phyloP scores from a whole-genome alignment of 2,888 invertebrate genomes.

The Panopea generosa region DNA sequence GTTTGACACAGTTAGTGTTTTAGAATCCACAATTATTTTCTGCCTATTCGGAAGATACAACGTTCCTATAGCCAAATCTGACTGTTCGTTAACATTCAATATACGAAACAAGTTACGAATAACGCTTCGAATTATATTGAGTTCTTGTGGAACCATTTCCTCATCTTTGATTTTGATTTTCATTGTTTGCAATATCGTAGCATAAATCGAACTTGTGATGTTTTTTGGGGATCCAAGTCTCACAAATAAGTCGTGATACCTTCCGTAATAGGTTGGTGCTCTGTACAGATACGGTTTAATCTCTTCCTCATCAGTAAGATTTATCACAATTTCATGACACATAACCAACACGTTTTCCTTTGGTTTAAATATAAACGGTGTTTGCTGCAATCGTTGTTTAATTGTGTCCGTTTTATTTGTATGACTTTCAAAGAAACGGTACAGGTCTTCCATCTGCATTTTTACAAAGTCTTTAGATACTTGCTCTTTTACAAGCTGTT shows the following conservation, averaged over 20 bases:
- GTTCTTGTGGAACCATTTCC: slow-evolving; percentile 59
- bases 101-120: slow-evolving; percentile 24
- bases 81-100: background rate
- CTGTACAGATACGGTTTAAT: slow-evolving; percentile 47
- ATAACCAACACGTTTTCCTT: slow-evolving; percentile 12
- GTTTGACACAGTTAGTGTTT: slow-evolving; percentile 38
- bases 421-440: slow-evolving; percentile 7
- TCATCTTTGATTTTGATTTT: slow-evolving; percentile 30
- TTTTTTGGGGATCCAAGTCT: slow-evolving; percentile 48
- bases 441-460: slow-evolving; percentile 7
- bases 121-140: slow-evolving; percentile 43
- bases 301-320: slow-evolving; percentile 15
- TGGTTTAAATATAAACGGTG: slow-evolving; percentile 18
- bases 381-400: background rate
- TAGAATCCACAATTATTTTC: slow-evolving; percentile 22
- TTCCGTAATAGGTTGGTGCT: slow-evolving; percentile 32
- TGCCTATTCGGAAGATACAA: slow-evolving; percentile 39
- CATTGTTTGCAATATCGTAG: slow-evolving; percentile 56
- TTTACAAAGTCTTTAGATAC: slow-evolving; percentile 3
- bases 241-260: slow-evolving; percentile 42
- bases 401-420: background rate
- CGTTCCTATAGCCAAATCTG: background rate
- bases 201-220: slow-evolving; percentile 63
- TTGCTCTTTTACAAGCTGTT: background rate
- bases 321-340: slow-evolving; percentile 18